phyloP scores from a whole-genome alignment of 1,140 invertebrate species.

The Maniola jurtina region DNA sequence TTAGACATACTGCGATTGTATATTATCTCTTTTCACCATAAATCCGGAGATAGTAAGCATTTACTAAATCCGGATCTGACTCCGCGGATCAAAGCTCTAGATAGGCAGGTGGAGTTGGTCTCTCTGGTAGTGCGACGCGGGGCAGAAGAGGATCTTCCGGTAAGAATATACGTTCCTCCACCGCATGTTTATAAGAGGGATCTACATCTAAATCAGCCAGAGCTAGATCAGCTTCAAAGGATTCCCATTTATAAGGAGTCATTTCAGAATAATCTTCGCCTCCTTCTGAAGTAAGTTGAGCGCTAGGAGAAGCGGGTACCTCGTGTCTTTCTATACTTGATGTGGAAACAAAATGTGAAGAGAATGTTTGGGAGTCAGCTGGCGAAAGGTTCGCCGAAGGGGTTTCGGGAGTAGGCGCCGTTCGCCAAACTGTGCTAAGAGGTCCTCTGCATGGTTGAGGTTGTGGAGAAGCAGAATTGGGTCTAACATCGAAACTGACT shows the following conservation, averaged over 20 bases:
- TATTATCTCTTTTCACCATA: constrained; percentile 19
- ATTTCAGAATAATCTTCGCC: constrained; percentile 71
- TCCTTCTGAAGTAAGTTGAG: constrained; percentile 79
- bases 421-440: constrained; percentile 67
- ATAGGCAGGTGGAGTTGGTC: constrained; percentile 68
- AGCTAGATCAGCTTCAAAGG: constrained; percentile 77
- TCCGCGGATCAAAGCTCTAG: constrained; percentile 73
- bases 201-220: constrained; percentile 74
- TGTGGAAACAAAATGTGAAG: constrained; percentile 80
- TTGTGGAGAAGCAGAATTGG: constrained; percentile 60
- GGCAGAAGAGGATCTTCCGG: constrained; percentile 67
- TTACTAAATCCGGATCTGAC: constrained; percentile 69
- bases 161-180: constrained; percentile 80
- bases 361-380: constrained; percentile 79
- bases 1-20: background rate
- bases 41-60: constrained; percentile 55
- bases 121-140: constrained; percentile 57
- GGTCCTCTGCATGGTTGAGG: constrained; percentile 60
- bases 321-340: constrained; percentile 74
- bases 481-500: constrained; percentile 73
- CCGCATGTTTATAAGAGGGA: constrained; percentile 78
- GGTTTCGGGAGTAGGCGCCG: constrained; percentile 79
- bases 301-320: constrained; percentile 77
- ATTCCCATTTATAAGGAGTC: constrained; percentile 75
- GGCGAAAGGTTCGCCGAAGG: constrained; percentile 81